Evolutionary conservation across 1,140 invertebrate genomes (phyloP), one percentile per base, ranked within the genome.

Genomic region (Piezodorus guildinii): DNA sequence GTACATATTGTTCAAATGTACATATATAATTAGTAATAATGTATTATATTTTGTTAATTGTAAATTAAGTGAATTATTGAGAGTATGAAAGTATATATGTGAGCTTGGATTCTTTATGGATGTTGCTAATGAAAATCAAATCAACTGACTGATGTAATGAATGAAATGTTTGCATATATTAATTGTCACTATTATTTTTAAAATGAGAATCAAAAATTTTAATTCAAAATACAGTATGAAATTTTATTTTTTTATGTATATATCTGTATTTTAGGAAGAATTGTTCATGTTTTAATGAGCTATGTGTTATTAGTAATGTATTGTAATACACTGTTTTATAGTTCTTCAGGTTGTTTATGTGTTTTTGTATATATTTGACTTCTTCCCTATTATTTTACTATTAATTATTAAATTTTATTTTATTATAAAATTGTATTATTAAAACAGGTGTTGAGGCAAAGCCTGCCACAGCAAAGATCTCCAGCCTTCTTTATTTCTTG

Each of bases 281-380:
- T 4, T 56, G 52, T 56, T 56, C 52, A 56, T 56, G 52, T 56
- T 56, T 56, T 56, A 56, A 56, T 56, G 52, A 56, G 52, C 52
- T 56, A 3, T 23, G 3, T 23, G 3, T 15, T 23, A 2, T 23
- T 23, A 56, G 17, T 9, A 56, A 56, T 49, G 46, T 49, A 49
- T 49, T 49, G 21, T 49, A 49, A 19, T 49, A 49, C 6, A 39
- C 12, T 39, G 34, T 39, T 39, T 39, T 39, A 39, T 39, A 39
- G 9, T 39, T 12, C 34, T 39, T 10, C 30, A 30, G n/a, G n/a
- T n/a, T n/a, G n/a, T n/a, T n/a, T n/a, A n/a, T n/a, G n/a, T n/a
- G n/a, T n/a, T n/a, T n/a, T n/a, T n/a, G n/a, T n/a, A n/a, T n/a
- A n/a, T n/a, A n/a, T n/a, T n/a, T n/a, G n/a, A n/a, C n/a, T n/a